Conservation (phyloP, 2,888 invertebrate species). For the Choreutis nemorana region DNA sequence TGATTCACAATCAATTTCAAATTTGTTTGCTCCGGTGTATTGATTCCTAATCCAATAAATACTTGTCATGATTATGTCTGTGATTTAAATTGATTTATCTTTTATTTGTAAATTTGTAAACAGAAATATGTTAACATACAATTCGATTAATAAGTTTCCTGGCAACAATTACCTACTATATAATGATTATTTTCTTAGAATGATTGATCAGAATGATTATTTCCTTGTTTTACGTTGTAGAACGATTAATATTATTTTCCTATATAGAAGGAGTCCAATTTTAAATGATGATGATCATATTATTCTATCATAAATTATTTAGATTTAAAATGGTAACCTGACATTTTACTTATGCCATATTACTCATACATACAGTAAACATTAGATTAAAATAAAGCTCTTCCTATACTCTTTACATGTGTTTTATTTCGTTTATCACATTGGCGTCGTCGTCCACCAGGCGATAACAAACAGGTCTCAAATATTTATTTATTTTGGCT, state of each 20-base stretch:
- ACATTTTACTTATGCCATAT: background rate
- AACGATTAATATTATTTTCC: no score
- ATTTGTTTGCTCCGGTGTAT: no score
- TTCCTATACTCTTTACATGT: background rate
- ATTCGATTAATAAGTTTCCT: no score
- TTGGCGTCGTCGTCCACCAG: background rate
- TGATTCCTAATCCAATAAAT: background rate
- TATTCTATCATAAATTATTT: background rate
- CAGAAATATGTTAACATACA: no score
- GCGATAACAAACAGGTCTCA: constrained; percentile 1
- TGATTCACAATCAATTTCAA: no score
- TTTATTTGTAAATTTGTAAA: background rate
- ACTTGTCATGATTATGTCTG: background rate
- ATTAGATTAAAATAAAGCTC: background rate
- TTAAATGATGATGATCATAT: background rate
- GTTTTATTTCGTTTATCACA: background rate
- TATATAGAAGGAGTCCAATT: no score
- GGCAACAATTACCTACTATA: no score
- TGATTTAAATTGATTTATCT: background rate
- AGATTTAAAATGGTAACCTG: background rate
- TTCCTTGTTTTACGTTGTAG: no score
- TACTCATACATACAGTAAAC: background rate
- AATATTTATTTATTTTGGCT: constrained; percentile 1
- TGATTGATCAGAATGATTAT: no score
- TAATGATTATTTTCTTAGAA: no score